A percentile compares a stretch with the other conserved stretches of the same genome.
phyloP scores from a whole-genome alignment of 2,797 vertebrate species.

The Clarias fuscus region DNA sequence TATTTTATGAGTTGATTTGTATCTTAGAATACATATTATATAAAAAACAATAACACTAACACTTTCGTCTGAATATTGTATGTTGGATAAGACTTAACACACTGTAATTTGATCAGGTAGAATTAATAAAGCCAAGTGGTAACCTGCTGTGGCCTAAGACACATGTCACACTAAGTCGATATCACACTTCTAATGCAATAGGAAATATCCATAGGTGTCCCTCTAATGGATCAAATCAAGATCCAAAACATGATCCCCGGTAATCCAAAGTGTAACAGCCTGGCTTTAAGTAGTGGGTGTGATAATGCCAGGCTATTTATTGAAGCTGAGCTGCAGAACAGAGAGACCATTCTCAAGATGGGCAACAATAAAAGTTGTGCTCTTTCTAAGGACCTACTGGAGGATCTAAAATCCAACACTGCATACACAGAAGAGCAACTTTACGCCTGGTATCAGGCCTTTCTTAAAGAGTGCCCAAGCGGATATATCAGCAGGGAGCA shows the following conservation, averaged over 20 bases:
- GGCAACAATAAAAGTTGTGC: constrained; percentile 74
- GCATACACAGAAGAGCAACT: constrained; percentile 75
- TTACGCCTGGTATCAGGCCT: constrained; percentile 76
- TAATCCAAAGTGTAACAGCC: constrained; percentile 50
- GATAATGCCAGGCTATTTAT: background rate
- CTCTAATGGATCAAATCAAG: constrained; percentile 38
- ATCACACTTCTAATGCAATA: constrained; percentile 23
- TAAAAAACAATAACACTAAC: background rate
- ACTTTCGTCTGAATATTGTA: background rate
- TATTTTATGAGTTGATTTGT: background rate
- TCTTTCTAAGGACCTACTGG: constrained; percentile 76
- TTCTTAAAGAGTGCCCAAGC: constrained; percentile 76
- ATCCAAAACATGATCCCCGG: constrained; percentile 37
- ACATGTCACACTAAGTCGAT: constrained; percentile 11
- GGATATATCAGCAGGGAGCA: constrained; percentile 72
- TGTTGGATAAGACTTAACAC: background rate
- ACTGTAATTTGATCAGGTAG: constrained; percentile 47
- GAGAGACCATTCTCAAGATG: constrained; percentile 58
- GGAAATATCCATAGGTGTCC: constrained; percentile 9
- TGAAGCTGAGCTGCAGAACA: constrained; percentile 13
- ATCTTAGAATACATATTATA: background rate
- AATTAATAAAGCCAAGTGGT: constrained; percentile 52
- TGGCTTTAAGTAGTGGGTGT: constrained; percentile 52
- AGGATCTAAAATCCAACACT: constrained; percentile 77
- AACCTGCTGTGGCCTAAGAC: constrained; percentile 47